phyloP scores from a whole-genome alignment of 2,113 vertebrate species.

The Mustelus asterias region DNA sequence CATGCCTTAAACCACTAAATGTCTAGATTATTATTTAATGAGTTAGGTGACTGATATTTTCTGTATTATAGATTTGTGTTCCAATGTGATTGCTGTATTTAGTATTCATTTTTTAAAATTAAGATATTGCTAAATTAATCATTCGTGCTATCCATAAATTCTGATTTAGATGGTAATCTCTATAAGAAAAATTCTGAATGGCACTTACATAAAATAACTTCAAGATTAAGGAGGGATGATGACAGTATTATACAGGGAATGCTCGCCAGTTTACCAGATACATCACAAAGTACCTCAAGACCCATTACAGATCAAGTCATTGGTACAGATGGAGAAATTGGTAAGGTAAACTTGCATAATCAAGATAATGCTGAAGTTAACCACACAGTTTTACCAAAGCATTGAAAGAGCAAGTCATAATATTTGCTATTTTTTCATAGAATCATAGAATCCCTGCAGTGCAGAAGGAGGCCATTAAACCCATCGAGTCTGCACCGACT shows the following conservation, averaged over 20 bases:
- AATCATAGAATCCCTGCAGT: no score
- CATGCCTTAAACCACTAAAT: not conserved
- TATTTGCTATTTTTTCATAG: not conserved
- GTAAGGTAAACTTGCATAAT: conserved; percentile 1
- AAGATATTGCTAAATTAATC: not conserved
- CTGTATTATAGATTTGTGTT: not conserved
- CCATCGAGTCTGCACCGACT: no score
- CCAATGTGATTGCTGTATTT: not conserved
- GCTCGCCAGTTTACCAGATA: not conserved
- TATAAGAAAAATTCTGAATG: conserved; percentile 13
- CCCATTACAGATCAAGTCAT: not conserved
- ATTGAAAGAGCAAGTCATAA: not conserved
- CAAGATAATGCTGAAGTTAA: not conserved
- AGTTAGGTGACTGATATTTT: not conserved
- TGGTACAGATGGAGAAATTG: conserved; percentile 16
- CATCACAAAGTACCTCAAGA: not conserved
- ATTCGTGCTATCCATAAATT: not conserved
- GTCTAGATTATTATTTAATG: not conserved
- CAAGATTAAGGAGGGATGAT: not conserved
- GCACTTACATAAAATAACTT: conserved; percentile 3
- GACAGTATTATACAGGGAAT: not conserved
- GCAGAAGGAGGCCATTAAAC: no score
- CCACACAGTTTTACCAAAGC: not conserved
- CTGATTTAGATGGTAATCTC: not conserved
- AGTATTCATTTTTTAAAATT: not conserved